Conservation (phyloP, 2,888 invertebrate species). For the Bembecia ichneumoniformis region DNA sequence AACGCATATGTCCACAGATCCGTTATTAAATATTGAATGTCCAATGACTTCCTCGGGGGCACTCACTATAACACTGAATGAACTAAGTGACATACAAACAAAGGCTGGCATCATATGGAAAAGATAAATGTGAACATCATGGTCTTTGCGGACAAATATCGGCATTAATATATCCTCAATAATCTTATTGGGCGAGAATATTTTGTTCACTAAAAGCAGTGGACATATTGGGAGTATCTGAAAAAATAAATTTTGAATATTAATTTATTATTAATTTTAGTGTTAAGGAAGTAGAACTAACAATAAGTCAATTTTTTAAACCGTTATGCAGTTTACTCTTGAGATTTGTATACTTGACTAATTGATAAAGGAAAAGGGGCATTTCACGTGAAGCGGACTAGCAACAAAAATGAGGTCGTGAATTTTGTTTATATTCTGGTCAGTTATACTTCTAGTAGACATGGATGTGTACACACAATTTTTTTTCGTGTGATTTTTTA, state of each 20-base stretch:
- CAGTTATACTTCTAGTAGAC: too few species aligned
- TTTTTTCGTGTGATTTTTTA: too few species aligned
- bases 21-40: constrained; percentile 32
- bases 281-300: not conserved
- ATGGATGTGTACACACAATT: too few species aligned
- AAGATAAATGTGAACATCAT: constrained; percentile 34
- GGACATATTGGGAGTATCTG: constrained; percentile 49
- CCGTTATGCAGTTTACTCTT: too few species aligned
- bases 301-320: not conserved
- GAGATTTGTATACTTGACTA: too few species aligned
- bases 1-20: constrained; percentile 25
- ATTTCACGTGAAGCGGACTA: too few species aligned
- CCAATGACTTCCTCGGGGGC: constrained; percentile 20
- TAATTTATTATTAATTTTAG: not conserved
- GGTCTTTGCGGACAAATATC: constrained; percentile 39
- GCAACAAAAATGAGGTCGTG: too few species aligned
- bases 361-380: too few species aligned
- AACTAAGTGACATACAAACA: constrained; percentile 45
- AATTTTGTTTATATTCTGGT: too few species aligned
- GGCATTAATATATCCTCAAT: constrained; percentile 57
- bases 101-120: constrained; percentile 33
- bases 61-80: constrained; percentile 25
- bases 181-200: constrained; percentile 44
- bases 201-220: constrained; percentile 40
- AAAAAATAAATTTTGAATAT: constrained; percentile 16